Conservation (phyloP, 2,888 invertebrate genomes). For the Gastracanthus pulcherrimus region DNA sequence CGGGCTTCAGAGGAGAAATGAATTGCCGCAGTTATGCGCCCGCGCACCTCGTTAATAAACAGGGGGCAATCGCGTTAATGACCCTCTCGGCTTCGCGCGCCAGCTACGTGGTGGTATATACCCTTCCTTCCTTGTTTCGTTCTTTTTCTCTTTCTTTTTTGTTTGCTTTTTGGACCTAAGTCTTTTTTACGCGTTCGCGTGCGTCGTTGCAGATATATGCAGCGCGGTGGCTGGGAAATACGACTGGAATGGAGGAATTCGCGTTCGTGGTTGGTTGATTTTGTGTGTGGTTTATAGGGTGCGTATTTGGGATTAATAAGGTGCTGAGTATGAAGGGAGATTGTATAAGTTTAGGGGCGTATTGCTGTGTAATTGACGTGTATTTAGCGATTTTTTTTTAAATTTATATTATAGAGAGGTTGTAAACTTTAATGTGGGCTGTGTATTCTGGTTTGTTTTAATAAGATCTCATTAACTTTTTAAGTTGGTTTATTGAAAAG, state of each 20-base stretch:
- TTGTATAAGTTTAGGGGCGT: not conserved
- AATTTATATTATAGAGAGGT: no score
- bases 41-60: slow-evolving; percentile 55
- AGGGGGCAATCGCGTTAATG: slow-evolving; percentile 57
- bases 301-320: not conserved
- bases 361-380: no score
- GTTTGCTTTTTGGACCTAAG: no score
- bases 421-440: no score
- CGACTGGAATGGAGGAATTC: not conserved
- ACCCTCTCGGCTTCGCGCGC: slow-evolving; percentile 1
- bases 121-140: not conserved
- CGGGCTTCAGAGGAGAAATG: slow-evolving; percentile 36
- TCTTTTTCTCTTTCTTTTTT: not conserved
- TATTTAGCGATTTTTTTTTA: no score
- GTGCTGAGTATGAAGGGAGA: not conserved
- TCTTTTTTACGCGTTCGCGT: not conserved
- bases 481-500: no score
- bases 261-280: not conserved
- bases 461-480: no score
- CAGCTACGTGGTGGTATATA: no score
- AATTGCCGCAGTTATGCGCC: slow-evolving; percentile 48
- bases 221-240: no score
- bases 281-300: not conserved
- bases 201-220: no score
- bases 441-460: no score